These are phyloP conservation scores for Sphaeridia pumilis DNA, from an alignment of 2,888 invertebrate species.

Conservation along the genomic window DNA sequence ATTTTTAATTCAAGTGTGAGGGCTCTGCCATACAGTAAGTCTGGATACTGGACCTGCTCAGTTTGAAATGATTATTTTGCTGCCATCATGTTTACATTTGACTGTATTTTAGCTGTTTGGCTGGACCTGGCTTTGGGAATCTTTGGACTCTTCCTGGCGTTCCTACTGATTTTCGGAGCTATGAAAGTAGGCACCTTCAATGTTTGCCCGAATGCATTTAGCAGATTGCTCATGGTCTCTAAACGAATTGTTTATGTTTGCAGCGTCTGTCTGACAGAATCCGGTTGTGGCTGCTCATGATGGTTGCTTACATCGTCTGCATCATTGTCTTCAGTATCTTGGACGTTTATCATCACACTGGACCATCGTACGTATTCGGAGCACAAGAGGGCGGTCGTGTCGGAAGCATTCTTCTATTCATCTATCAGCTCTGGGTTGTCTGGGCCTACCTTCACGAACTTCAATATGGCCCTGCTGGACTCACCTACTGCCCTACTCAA, in stretches of 20 bases:
- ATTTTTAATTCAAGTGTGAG: no score
- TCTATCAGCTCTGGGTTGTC: conserved; percentile 31
- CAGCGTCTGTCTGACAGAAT: conserved; percentile 28
- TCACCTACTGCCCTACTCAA: conserved; percentile 24
- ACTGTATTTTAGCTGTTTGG: conserved; percentile 17
- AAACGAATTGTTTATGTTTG: conserved; percentile 1
- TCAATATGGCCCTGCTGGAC: conserved; percentile 23
- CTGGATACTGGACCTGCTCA: no score
- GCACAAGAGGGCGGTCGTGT: conserved; percentile 9
- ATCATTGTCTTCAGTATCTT: conserved; percentile 21
- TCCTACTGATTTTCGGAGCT: conserved; percentile 26
- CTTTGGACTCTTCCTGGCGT: conserved; percentile 17
- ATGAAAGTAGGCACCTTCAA: conserved; percentile 19
- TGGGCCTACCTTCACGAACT: conserved; percentile 28
- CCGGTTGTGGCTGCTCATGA: conserved; percentile 27
- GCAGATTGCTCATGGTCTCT: conserved; percentile 14
- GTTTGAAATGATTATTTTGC: no score
- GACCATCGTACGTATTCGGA: neutral
- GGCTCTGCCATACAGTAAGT: no score
- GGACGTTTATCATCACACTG: conserved; percentile 12
- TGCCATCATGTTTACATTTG: no score
- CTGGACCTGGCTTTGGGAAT: conserved; percentile 19
- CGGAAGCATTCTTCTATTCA: conserved; percentile 7
- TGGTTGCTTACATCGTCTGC: conserved; percentile 22
- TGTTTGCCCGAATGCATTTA: conserved; percentile 19